These are phyloP conservation scores for Zootoca vivipara DNA, from an alignment of 2,113 vertebrate genomes.

Conservation along the genomic window DNA sequence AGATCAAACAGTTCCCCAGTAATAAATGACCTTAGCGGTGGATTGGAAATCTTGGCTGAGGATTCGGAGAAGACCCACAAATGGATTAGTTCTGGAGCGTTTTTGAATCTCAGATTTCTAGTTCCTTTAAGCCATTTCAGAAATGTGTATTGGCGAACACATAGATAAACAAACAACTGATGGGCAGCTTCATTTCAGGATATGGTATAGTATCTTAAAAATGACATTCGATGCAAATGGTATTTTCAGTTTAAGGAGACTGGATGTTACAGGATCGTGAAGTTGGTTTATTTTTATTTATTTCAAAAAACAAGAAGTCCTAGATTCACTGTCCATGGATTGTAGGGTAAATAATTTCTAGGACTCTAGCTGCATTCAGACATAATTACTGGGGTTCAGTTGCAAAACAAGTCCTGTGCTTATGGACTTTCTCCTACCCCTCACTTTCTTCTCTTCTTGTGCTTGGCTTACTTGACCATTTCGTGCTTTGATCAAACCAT, in stretches of 20 bases:
- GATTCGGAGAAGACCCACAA: slow-evolving; percentile 49
- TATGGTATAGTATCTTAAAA: background rate
- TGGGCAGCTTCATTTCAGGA: slow-evolving; percentile 24
- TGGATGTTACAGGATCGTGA: background rate
- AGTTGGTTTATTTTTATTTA: background rate
- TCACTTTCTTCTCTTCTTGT: background rate
- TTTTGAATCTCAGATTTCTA: slow-evolving; percentile 64
- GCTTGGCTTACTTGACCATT: background rate
- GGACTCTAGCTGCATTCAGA: background rate
- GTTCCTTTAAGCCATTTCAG: slow-evolving; percentile 53
- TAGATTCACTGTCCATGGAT: background rate
- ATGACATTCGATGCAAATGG: background rate
- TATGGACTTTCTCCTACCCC: background rate
- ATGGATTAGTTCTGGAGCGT: slow-evolving; percentile 61
- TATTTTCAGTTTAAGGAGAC: background rate
- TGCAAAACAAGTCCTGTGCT: background rate
- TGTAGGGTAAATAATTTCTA: background rate
- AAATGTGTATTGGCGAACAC: slow-evolving; percentile 36
- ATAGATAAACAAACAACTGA: background rate
- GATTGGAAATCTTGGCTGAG: slow-evolving; percentile 49
- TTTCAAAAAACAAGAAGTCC: background rate
- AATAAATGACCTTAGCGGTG: slow-evolving; percentile 64
- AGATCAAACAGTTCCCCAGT: slow-evolving; percentile 66
- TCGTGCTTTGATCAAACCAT: background rate
- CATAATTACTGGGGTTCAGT: background rate